Conservation (phyloP, 1,140 invertebrate species). For the Drosophila dunni region DNA sequence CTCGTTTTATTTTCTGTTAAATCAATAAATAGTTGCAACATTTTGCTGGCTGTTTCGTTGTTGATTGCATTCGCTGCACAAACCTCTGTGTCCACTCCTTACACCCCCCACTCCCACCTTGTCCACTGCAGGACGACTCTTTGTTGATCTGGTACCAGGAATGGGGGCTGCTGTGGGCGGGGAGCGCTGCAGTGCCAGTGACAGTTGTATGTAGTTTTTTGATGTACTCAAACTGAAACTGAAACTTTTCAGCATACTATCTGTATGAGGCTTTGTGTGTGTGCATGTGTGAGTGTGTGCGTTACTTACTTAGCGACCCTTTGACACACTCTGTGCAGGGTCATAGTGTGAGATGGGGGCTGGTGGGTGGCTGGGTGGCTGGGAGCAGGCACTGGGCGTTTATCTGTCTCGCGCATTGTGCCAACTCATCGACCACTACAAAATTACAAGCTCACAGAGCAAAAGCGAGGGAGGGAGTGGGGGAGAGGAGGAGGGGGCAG, state of each 20-base stretch:
- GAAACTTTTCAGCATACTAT: slow-evolving; percentile 50
- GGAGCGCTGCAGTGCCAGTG: neutral
- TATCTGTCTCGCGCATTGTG: slow-evolving; percentile 70
- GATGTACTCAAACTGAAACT: slow-evolving; percentile 57
- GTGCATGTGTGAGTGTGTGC: slow-evolving; percentile 23
- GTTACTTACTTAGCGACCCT: slow-evolving; percentile 71
- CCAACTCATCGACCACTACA: slow-evolving; percentile 68
- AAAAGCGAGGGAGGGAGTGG: neutral
- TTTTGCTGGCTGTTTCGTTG: slow-evolving; percentile 28
- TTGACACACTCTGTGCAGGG: slow-evolving; percentile 56
- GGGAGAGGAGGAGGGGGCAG: neutral
- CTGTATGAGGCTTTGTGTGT: neutral
- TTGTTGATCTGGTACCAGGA: slow-evolving; percentile 2
- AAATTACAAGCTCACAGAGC: slow-evolving; percentile 18
- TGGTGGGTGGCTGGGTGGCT: neutral
- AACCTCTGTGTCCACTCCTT: neutral
- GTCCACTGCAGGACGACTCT: slow-evolving; percentile 21
- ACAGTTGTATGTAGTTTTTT: slow-evolving; percentile 55
- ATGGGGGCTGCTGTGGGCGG: neutral
- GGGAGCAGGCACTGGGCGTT: slow-evolving; percentile 28
- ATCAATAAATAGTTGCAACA: slow-evolving; percentile 69
- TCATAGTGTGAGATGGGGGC: neutral
- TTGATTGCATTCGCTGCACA: slow-evolving; percentile 43
- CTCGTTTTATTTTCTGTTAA: slow-evolving; percentile 51
- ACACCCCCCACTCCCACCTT: slow-evolving; percentile 6